Evolutionary conservation across 1,140 invertebrate species (phyloP), one percentile per base, ranked within the genome.

Genomic region (Caerostris darwini): DNA sequence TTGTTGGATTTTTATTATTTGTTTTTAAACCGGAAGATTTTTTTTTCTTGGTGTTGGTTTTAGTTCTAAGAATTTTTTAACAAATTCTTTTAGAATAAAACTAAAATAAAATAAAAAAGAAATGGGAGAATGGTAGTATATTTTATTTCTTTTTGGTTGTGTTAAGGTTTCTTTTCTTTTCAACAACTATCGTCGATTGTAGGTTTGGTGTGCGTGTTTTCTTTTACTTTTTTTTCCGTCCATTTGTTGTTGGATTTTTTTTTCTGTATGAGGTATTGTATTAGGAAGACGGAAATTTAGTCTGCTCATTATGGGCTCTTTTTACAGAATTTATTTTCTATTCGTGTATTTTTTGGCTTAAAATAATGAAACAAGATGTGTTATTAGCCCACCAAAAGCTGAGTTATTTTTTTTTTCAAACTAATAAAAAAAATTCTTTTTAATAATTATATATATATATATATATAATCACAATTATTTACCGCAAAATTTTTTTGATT

Each of bases 1-100:
- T 92, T 92, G 81, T 92, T 92, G 69, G 54, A 56, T 64, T 83
- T n/a, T n/a, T 67, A 85, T 85, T 93, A 58, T 58, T 5, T 54
- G 85, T 92, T 92, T 83, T 83, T 17, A n/a, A n/a, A 8, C 34
- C 12, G 14, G 57, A 57, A 8, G 58, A 4, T n/a, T 12, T 58
- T 64, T 87, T 87, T 87, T 87, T 64, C 59, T 67, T 14, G 64
- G 53, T 64, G 85, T 59, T 87, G 58, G 59, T 87, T 87, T 77
- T 87, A 87, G 59, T 50, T 34, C 14, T 10, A n/a, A 6, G 17
- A 14, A 64, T 87, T 87, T 87, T 87, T 61, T 53, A 61, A 58
- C 57, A 61, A 57, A 57, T 61, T 7, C 19, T n/a, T 77, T 5
- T 77, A 19, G 8, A 77, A 77, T 34, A 34, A 34, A 2, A n/a